Base-by-base conservation (phyloP, 2,113 vertebrate species). In the Benitochromis conjunctus region DNA sequence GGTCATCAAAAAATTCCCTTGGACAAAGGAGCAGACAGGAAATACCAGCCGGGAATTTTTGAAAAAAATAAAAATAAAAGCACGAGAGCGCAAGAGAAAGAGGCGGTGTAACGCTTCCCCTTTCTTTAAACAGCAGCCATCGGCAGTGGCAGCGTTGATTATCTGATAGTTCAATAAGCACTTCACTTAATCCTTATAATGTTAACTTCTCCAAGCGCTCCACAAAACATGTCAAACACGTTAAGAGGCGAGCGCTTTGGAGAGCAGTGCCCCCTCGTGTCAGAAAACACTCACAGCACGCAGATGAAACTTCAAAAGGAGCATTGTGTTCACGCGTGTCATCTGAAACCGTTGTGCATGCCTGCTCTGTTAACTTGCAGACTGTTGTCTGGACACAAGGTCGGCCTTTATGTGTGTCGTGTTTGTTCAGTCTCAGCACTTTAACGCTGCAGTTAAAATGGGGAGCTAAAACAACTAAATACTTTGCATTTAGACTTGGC, bases 261-360 rank as follows among this genome's bases (percentile, higher is more conserved):
- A 43, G 34, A 83, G 76, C 81, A 89, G 86, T 79, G 4, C 94
- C 93, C 51, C 69, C 94, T 66, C 8, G 89, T 92, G 95, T 76
- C 64, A 48, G 16, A 58, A 34, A 48, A 24, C 6, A 55, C 4
- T 69, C 53, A 82, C 1, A 46, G 64, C 91, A 92, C 24, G 13
- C 34, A 14, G 2, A 55, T 56, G 36, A 55, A 71, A 87, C 81
- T 81, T 11, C 82, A 71, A 48, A 87, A 10, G 80, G 29, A 80
- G 57, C 55, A 57, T 53, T 79, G 56, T 83, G 56, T 58, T 41
- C 18, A 7, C 7, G 54, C 41, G 54, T 5, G 41, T 55, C 5
- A 6, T 41, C n/a, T 69, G 46, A 16, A 58, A 48, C 43, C 53
- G 6, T 34, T 18, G 36, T 34, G 36, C 26, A 6, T 54, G 29